phyloP scores from a whole-genome alignment of 2,113 vertebrate species.

The Hydropotes inermis region DNA sequence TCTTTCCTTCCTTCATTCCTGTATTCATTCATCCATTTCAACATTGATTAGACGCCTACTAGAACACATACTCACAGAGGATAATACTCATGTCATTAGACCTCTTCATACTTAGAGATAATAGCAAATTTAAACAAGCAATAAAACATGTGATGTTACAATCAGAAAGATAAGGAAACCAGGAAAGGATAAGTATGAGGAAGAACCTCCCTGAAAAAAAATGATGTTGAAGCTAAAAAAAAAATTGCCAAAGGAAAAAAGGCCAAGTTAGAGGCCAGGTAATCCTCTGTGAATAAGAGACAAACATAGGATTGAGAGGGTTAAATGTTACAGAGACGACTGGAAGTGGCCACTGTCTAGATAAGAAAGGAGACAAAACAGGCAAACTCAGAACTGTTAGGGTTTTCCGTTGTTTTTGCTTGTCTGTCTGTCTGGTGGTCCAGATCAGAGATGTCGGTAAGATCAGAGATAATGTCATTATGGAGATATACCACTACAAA shows the following conservation, averaged over 20 bases:
- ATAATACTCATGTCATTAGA: not conserved
- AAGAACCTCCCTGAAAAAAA: not conserved
- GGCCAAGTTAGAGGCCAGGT: not conserved
- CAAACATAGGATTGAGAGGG: not conserved
- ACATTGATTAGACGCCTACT: not conserved
- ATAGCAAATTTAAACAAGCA: not conserved
- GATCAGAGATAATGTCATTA: not conserved
- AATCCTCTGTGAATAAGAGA: not conserved
- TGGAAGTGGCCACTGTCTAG: not conserved
- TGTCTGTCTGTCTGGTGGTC: not conserved
- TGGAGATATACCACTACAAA: not conserved
- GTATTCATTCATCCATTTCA: not conserved
- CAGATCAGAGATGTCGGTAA: not conserved
- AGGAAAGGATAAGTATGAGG: not conserved
- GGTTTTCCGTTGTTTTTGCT: not conserved
- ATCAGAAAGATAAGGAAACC: not conserved
- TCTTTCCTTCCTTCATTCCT: not conserved
- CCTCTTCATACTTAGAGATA: not conserved
- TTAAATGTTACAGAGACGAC: not conserved
- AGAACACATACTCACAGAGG: not conserved
- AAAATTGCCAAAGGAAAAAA: not conserved
- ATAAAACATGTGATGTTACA: not conserved
- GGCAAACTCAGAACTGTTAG: too few species aligned
- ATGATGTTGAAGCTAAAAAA: not conserved
- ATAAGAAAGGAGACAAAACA: not conserved